phyloP scores from a whole-genome alignment of 37 sponge, comb jelly and placozoan species.

The Dysidea cf. avara region DNA sequence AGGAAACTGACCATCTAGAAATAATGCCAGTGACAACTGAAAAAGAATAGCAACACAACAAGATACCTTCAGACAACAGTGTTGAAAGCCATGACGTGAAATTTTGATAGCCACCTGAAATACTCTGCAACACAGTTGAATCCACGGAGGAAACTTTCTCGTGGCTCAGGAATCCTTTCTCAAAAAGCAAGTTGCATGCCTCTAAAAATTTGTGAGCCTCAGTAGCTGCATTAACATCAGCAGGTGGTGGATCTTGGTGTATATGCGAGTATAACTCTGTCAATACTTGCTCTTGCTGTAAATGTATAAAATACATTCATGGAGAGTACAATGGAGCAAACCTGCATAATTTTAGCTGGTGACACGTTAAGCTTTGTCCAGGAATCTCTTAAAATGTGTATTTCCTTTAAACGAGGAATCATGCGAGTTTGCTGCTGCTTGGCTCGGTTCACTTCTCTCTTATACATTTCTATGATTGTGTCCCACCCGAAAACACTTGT shows the following conservation, averaged over 20 bases:
- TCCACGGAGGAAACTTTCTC: not conserved
- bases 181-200: conserved; percentile 14
- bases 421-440: not conserved
- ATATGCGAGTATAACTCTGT: not conserved
- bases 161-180: conserved; percentile 8
- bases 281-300: conserved; percentile 7
- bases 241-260: not conserved
- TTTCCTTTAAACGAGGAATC: not conserved
- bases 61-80: too few species aligned
- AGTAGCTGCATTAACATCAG: not conserved
- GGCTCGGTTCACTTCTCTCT: not conserved
- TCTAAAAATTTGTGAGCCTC: not conserved
- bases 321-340: not conserved
- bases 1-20: not conserved
- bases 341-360: conserved; percentile 16
- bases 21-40: too few species aligned
- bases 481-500: not conserved
- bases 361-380: conserved; percentile 16
- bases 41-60: too few species aligned
- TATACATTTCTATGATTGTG: not conserved
- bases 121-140: not conserved
- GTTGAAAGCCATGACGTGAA: not conserved
- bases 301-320: not conserved
- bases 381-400: conserved; percentile 6
- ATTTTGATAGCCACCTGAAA: not conserved